Evolutionary conservation across 30 jellyfish, hydroid and myxozoan species (phyloP).

Genomic region (Hydractinia symbiolongicarpus): DNA sequence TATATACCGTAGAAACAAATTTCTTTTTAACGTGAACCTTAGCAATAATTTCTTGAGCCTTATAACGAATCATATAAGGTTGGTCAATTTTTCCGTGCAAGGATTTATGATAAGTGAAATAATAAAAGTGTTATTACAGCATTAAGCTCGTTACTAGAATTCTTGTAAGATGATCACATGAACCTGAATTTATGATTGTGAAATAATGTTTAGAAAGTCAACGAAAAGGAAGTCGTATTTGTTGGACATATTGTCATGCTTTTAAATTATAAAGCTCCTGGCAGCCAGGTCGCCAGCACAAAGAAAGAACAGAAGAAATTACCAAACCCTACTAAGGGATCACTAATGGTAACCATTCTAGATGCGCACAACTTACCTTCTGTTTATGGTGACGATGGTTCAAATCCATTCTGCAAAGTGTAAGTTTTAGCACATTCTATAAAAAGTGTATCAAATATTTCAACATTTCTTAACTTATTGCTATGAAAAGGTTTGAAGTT

Average conservation of each 20-base stretch:
- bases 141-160: too few relatives aligned
- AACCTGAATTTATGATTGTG: too few relatives aligned
- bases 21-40: too few relatives aligned
- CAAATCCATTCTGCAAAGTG: slow-evolving; percentile 75
- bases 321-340: slow-evolving; percentile 67
- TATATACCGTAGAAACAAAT: too few relatives aligned
- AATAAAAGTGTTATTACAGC: not conserved
- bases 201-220: slow-evolving; percentile 17
- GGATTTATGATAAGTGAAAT: not conserved
- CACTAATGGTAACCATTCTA: slow-evolving; percentile 42
- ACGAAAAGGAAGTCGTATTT: slow-evolving; percentile 26
- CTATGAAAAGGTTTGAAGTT: too few relatives aligned
- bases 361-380: slow-evolving; percentile 51
- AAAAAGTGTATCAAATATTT: too few relatives aligned
- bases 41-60: too few relatives aligned
- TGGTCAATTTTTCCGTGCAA: too few relatives aligned
- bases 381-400: slow-evolving; percentile 16
- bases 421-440: slow-evolving; percentile 12
- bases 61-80: too few relatives aligned
- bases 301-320: slow-evolving; percentile 8
- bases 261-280: slow-evolving; percentile 63
- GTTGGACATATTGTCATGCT: slow-evolving; percentile 65
- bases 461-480: too few relatives aligned
- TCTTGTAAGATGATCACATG: too few relatives aligned
- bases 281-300: slow-evolving; percentile 16